Evolutionary conservation across 2,113 vertebrate genomes (phyloP).

Genomic region (Burhinus bistriatus): DNA sequence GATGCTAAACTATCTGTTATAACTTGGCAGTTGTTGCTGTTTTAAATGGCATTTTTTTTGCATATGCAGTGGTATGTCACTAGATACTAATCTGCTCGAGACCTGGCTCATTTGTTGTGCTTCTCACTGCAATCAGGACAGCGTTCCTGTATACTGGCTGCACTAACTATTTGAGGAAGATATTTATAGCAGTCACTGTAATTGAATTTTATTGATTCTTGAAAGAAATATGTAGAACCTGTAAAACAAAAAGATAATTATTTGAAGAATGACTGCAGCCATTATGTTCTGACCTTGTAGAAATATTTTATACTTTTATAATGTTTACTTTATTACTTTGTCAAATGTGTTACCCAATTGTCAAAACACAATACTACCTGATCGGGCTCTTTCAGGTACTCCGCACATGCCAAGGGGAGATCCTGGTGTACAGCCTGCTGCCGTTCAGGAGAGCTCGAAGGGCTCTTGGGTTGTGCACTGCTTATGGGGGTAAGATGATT

Average conservation of each 20-base stretch:
- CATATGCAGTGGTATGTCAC: neutral
- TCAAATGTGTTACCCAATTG: neutral
- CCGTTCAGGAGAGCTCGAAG: no score
- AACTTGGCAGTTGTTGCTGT: neutral
- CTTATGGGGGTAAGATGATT: no score
- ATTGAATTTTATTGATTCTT: constrained; percentile 24
- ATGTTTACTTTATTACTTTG: neutral
- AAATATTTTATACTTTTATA: neutral
- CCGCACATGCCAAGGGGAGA: no score
- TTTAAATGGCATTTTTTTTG: neutral
- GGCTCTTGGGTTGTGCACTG: no score
- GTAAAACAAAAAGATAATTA: neutral
- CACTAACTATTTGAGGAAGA: constrained; percentile 13
- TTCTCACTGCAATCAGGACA: neutral
- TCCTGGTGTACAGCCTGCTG: no score
- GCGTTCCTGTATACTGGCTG: constrained; percentile 57
- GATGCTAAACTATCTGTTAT: neutral
- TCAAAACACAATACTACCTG: neutral
- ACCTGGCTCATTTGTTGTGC: neutral
- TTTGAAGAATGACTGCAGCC: neutral
- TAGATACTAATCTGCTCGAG: neutral
- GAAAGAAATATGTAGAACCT: constrained; percentile 73
- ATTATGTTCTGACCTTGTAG: neutral
- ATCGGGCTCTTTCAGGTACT: neutral
- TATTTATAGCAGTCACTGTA: neutral